Evolutionary conservation across 2,113 vertebrate species (phyloP).

Genomic region (Tonatia bakeri): DNA sequence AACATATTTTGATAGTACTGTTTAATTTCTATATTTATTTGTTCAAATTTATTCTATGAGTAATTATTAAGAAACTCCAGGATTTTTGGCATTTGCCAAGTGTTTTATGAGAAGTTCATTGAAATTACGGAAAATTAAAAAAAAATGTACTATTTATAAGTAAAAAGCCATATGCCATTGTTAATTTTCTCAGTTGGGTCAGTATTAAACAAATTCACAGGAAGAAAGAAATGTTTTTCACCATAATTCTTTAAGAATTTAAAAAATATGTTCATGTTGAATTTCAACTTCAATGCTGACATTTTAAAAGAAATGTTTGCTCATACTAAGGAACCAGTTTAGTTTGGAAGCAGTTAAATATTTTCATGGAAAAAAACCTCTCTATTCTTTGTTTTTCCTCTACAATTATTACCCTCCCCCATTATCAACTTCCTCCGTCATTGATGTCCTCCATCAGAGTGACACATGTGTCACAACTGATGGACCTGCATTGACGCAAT

Average conservation of each 20-base stretch:
- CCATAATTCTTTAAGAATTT: not conserved
- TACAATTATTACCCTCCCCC: not conserved
- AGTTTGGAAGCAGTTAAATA: not conserved
- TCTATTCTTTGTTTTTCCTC: not conserved
- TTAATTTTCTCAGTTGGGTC: not conserved
- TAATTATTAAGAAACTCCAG: conserved; percentile 44
- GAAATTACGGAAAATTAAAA: conserved; percentile 32
- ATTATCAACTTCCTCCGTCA: not conserved
- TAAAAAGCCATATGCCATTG: not conserved
- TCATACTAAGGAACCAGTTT: not conserved
- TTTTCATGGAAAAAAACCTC: not conserved
- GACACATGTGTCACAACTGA: not conserved
- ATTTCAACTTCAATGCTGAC: not conserved
- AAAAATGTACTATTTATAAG: not conserved
- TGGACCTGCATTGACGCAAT: not conserved
- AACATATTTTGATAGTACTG: not conserved
- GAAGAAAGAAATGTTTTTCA: not conserved
- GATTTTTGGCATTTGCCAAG: conserved; percentile 5
- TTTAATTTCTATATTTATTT: conserved; percentile 46
- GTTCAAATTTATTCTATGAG: conserved; percentile 15
- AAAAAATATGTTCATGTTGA: not conserved
- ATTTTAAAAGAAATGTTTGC: not conserved
- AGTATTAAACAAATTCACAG: not conserved
- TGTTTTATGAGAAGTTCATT: conserved; percentile 29
- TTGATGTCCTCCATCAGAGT: not conserved